A percentile compares a stretch with the other conserved stretches of the same genome.
Conservation (phyloP, 2,113 vertebrate species). For the Parotia lawesii region DNA sequence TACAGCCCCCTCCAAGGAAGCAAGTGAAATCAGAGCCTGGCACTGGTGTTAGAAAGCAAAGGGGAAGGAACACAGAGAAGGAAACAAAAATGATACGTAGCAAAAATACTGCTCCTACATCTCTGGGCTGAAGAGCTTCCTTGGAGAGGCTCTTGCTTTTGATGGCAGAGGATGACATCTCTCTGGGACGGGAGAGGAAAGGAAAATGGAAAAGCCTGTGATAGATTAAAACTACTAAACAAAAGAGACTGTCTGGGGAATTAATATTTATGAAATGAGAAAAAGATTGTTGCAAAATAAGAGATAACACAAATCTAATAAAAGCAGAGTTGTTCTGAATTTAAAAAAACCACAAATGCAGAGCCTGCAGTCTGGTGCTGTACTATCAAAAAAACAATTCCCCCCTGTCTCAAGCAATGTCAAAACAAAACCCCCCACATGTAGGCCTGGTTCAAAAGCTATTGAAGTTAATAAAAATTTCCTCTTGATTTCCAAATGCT, state of each 20-base stretch:
- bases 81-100: neutral
- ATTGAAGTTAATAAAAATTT: neutral
- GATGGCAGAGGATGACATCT: conserved; percentile 13
- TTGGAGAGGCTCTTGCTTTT: conserved; percentile 3
- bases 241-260: neutral
- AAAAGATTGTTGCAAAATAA: conserved; percentile 26
- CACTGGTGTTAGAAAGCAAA: neutral
- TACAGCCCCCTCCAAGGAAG: neutral
- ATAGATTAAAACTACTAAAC: conserved; percentile 35
- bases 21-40: neutral
- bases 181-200: neutral
- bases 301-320: conserved; percentile 32
- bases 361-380: neutral
- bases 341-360: neutral
- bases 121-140: neutral
- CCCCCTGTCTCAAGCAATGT: neutral
- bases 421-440: neutral
- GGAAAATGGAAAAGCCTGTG: conserved; percentile 20
- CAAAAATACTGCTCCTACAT: neutral
- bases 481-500: neutral
- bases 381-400: neutral
- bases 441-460: neutral
- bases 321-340: conserved; percentile 37
- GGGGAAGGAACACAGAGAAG: neutral
- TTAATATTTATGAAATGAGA: conserved; percentile 58